phyloP scores from a whole-genome alignment of 1,140 invertebrate species.

The Heliothis virescens region DNA sequence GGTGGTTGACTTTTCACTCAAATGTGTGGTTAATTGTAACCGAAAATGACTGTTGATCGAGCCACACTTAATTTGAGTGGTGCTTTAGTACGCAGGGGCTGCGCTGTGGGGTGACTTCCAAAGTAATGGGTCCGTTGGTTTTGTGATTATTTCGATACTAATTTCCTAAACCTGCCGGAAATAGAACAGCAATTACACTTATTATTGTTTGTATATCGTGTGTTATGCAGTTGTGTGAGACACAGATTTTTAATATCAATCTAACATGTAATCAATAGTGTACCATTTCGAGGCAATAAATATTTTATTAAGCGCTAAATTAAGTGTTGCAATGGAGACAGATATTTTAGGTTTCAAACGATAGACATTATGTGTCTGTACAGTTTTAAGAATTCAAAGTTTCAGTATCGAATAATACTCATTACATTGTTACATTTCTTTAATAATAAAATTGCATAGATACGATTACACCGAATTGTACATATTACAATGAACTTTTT shows the following conservation, averaged over 20 bases:
- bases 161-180: conserved; percentile 67
- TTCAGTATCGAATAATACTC: no score
- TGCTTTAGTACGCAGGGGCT: conserved; percentile 73
- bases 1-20: conserved; percentile 86
- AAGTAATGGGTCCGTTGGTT: conserved; percentile 74
- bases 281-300: no score
- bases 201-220: conserved; percentile 45
- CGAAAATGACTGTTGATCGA: conserved; percentile 86
- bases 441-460: no score
- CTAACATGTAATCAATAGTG: background rate
- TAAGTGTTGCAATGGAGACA: no score
- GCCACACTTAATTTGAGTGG: conserved; percentile 86
- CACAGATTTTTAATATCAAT: background rate
- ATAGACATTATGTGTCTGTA: no score
- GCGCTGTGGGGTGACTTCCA: conserved; percentile 65
- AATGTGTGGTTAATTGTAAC: conserved; percentile 86
- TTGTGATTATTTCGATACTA: conserved; percentile 78
- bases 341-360: no score
- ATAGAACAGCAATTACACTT: conserved; percentile 52
- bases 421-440: no score
- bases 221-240: conserved; percentile 32
- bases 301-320: no score
- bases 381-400: no score
- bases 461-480: no score
- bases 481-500: no score